phyloP scores from a whole-genome alignment of 2,797 vertebrate species.

The Momotus momota region DNA sequence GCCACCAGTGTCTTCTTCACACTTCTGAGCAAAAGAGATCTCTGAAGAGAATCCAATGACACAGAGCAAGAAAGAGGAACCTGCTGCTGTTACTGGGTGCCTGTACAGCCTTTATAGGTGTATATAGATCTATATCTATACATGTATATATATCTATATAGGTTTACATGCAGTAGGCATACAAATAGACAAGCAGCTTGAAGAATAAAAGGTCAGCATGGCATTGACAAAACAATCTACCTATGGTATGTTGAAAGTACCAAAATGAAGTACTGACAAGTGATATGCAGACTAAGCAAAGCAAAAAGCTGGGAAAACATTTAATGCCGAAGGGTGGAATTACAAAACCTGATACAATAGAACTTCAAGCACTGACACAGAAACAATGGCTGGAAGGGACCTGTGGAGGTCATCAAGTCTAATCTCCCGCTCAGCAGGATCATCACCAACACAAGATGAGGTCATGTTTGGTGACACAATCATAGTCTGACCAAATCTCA shows the following conservation, averaged over 20 bases:
- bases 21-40: constrained; percentile 16
- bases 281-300: neutral
- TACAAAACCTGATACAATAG: neutral
- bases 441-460: neutral
- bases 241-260: neutral
- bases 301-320: neutral
- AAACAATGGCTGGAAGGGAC: neutral
- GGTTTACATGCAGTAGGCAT: neutral
- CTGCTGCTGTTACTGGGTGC: constrained; percentile 9
- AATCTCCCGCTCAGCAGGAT: neutral
- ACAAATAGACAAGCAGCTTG: neutral
- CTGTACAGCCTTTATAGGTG: neutral
- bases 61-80: constrained; percentile 14
- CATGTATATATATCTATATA: too few species aligned
- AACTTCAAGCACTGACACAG: neutral
- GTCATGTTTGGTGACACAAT: neutral
- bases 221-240: neutral
- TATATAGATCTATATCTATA: too few species aligned
- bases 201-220: neutral
- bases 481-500: neutral
- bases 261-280: neutral
- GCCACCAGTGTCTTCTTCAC: neutral
- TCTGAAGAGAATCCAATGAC: neutral
- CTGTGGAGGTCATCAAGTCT: neutral
- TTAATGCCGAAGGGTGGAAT: neutral